Evolutionary conservation across 2,888 invertebrate genomes (phyloP).

Genomic region (Heliconius aoede): DNA sequence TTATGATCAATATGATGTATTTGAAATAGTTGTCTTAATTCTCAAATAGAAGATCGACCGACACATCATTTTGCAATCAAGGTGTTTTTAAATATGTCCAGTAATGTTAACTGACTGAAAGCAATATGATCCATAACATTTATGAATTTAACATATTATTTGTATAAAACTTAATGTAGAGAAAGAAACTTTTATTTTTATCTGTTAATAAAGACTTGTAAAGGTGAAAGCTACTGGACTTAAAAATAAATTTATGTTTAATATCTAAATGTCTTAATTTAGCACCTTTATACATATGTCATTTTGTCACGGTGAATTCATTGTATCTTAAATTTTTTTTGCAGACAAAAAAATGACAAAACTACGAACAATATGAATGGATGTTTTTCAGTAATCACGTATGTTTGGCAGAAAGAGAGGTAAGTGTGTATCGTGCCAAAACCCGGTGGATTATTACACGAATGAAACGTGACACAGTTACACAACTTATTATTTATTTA

Average conservation of each 20-base stretch:
- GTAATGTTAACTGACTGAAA: slow-evolving; percentile 38
- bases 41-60: slow-evolving; percentile 29
- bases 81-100: slow-evolving; percentile 34
- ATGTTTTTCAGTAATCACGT: slow-evolving; percentile 60
- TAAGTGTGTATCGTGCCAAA: slow-evolving; percentile 49
- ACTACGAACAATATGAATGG: slow-evolving; percentile 52
- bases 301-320: slow-evolving; percentile 33
- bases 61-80: slow-evolving; percentile 15
- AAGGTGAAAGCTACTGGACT: slow-evolving; percentile 64
- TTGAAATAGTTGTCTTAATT: slow-evolving; percentile 27
- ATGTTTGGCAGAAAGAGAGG: slow-evolving; percentile 47
- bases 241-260: slow-evolving; percentile 74
- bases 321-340: slow-evolving; percentile 35
- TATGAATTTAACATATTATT: slow-evolving; percentile 30
- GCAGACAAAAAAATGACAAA: slow-evolving; percentile 37
- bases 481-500: slow-evolving; percentile 50
- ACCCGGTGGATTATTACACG: slow-evolving; percentile 19
- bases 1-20: slow-evolving; percentile 35
- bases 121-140: slow-evolving; percentile 41
- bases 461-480: slow-evolving; percentile 42
- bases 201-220: slow-evolving; percentile 43
- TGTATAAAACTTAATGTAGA: slow-evolving; percentile 33
- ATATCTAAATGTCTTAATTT: slow-evolving; percentile 64
- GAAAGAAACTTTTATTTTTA: slow-evolving; percentile 29
- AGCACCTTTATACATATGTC: slow-evolving; percentile 43